Percentiles rank a stretch among this genome's conserved stretches.
Evolutionary conservation across 2,113 vertebrate species (phyloP).

Genomic region (Ictalurus furcatus): DNA sequence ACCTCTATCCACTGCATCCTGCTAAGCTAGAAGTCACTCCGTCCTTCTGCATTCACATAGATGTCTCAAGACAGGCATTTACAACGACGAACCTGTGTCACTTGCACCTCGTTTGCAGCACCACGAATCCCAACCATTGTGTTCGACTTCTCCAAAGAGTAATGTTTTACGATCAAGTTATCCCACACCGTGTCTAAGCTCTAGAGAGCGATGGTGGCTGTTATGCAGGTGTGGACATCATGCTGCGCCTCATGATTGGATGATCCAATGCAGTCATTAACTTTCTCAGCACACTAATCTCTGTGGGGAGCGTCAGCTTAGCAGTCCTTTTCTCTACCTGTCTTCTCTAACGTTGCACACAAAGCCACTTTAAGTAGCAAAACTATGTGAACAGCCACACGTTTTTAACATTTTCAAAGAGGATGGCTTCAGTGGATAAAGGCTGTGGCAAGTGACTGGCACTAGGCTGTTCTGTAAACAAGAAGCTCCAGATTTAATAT

Average conservation of each 20-base stretch:
- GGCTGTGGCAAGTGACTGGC: slow-evolving; percentile 8
- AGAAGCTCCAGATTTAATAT: slow-evolving; percentile 46
- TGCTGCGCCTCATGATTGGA: slow-evolving; percentile 45
- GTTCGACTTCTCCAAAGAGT: slow-evolving; percentile 1
- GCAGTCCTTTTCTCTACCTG: slow-evolving; percentile 13
- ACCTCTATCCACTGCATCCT: slow-evolving; percentile 53
- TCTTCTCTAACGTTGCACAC: slow-evolving; percentile 22
- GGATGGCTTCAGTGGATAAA: slow-evolving; percentile 39
- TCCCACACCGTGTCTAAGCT: slow-evolving; percentile 31
- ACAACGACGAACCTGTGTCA: background rate
- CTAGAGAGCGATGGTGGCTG: slow-evolving; percentile 45
- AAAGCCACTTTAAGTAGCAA: slow-evolving; percentile 2
- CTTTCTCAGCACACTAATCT: slow-evolving; percentile 32
- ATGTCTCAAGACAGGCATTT: slow-evolving; percentile 30
- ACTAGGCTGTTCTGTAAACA: slow-evolving; percentile 48
- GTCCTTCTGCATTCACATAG: slow-evolving; percentile 1
- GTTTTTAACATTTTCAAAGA: slow-evolving; percentile 35
- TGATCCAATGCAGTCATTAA: slow-evolving; percentile 30
- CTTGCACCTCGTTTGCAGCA: background rate
- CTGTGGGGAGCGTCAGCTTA: slow-evolving; percentile 35
- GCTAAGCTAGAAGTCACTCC: background rate
- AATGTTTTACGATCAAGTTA: slow-evolving; percentile 19
- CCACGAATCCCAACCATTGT: slow-evolving; percentile 19
- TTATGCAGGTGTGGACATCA: slow-evolving; percentile 52
- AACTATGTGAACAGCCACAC: slow-evolving; percentile 33